These are phyloP conservation scores for Habroteleia sp. DNA, from an alignment of 2,888 invertebrate species.

Conservation along the genomic window DNA sequence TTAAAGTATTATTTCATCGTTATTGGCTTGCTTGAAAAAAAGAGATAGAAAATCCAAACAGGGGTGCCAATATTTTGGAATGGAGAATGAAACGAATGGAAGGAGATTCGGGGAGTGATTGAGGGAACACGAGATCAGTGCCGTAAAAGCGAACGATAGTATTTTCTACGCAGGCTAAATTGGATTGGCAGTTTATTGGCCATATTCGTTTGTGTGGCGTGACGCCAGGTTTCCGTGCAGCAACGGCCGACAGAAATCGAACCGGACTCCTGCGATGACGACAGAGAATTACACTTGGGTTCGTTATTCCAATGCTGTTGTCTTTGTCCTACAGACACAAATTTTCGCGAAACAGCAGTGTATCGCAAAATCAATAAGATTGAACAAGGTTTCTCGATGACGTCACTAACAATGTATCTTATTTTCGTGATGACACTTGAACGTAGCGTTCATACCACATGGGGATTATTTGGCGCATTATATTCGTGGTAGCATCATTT, in stretches of 20 bases:
- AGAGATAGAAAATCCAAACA: not conserved
- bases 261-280: slow-evolving; percentile 16
- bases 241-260: slow-evolving; percentile 30
- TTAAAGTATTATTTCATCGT: slow-evolving; percentile 52
- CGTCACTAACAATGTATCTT: slow-evolving; percentile 26
- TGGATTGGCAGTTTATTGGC: slow-evolving; percentile 80
- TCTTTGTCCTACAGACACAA: slow-evolving; percentile 9
- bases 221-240: slow-evolving; percentile 72
- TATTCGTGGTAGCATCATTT: slow-evolving; percentile 14
- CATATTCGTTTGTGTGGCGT: slow-evolving; percentile 79
- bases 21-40: slow-evolving; percentile 36
- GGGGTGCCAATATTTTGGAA: slow-evolving; percentile 32
- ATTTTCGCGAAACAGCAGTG: slow-evolving; percentile 21
- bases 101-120: not conserved
- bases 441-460: not conserved
- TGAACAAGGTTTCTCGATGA: slow-evolving; percentile 21
- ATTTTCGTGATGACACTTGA: slow-evolving; percentile 26
- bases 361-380: slow-evolving; percentile 22
- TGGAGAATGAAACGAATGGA: not conserved
- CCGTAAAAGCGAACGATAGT: slow-evolving; percentile 73
- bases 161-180: slow-evolving; percentile 78
- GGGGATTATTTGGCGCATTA: slow-evolving; percentile 24
- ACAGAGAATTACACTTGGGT: slow-evolving; percentile 1
- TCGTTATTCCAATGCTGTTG: slow-evolving; percentile 4
- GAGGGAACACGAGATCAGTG: slow-evolving; percentile 43